phyloP scores from a whole-genome alignment of 2,113 vertebrate species.

The Serilophus lunatus region DNA sequence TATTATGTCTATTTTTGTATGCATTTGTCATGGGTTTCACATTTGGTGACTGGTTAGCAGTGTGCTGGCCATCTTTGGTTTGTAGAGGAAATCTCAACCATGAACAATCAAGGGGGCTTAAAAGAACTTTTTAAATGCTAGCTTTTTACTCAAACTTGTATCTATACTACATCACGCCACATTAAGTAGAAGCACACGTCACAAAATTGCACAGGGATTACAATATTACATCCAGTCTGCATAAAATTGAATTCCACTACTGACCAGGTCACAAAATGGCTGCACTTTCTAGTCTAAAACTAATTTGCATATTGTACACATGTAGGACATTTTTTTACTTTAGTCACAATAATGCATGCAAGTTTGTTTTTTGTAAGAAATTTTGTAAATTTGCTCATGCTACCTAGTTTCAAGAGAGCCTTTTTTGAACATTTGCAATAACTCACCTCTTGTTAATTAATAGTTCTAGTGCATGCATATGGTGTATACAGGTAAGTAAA shows the following conservation, averaged over 20 bases:
- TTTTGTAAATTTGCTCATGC: conserved; percentile 87
- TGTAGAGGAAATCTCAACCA: conserved; percentile 79
- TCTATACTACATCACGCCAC: conserved; percentile 86
- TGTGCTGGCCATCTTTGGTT: conserved; percentile 88
- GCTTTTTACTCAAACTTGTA: conserved; percentile 72
- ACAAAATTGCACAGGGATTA: conserved; percentile 93
- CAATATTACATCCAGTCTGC: conserved; percentile 91
- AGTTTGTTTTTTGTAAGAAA: conserved; percentile 84
- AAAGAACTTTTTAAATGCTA: conserved; percentile 69
- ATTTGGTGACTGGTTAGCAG: conserved; percentile 85
- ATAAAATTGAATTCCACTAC: conserved; percentile 84
- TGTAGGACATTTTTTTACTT: conserved; percentile 87
- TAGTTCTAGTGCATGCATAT: conserved; percentile 90
- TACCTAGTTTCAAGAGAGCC: conserved; percentile 83
- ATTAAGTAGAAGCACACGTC: conserved; percentile 87
- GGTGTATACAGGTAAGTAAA: conserved; percentile 87
- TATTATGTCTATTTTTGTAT: conserved; percentile 55
- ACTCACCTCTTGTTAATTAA: conserved; percentile 78
- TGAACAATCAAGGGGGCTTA: conserved; percentile 78
- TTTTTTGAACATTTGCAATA: conserved; percentile 78
- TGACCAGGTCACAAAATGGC: conserved; percentile 86
- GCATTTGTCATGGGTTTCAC: conserved; percentile 72
- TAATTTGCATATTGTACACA: conserved; percentile 89
- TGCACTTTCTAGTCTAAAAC: conserved; percentile 91
- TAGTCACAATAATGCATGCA: conserved; percentile 96